Evolutionary conservation across 2,113 vertebrate genomes (phyloP).

Genomic region (Ochotona princeps): DNA sequence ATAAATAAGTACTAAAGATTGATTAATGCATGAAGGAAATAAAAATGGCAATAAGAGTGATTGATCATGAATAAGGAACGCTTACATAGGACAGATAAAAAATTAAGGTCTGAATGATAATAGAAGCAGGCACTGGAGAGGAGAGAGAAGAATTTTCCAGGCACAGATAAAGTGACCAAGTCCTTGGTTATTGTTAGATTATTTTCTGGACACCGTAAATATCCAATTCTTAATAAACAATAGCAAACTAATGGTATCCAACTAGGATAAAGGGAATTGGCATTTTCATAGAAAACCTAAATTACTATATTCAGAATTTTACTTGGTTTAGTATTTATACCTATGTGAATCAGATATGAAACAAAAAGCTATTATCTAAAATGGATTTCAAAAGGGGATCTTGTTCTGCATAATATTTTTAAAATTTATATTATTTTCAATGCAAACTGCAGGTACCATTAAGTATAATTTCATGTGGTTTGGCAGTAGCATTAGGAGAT

Average conservation of each 20-base stretch:
- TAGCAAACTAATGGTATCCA: background rate
- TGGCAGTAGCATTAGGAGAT: background rate
- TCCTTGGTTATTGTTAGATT: background rate
- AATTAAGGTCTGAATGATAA: background rate
- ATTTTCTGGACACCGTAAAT: background rate
- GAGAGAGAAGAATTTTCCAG: background rate
- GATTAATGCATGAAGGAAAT: background rate
- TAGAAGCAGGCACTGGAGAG: accelerated
- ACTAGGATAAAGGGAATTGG: background rate
- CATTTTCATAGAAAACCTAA: background rate
- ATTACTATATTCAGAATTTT: background rate
- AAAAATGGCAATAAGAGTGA: background rate
- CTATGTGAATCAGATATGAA: background rate
- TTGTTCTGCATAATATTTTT: background rate
- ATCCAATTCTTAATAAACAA: slow-evolving; percentile 19
- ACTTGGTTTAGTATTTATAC: background rate
- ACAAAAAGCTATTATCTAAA: slow-evolving; percentile 18
- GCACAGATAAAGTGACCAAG: background rate
- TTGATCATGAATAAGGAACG: background rate
- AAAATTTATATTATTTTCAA: slow-evolving; percentile 11
- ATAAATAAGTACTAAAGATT: background rate
- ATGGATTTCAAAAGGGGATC: background rate
- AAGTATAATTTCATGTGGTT: slow-evolving; percentile 17
- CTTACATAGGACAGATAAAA: background rate
- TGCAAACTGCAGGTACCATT: background rate